Conservation (phyloP, 2,888 invertebrate genomes). For the Cephus runcator region DNA sequence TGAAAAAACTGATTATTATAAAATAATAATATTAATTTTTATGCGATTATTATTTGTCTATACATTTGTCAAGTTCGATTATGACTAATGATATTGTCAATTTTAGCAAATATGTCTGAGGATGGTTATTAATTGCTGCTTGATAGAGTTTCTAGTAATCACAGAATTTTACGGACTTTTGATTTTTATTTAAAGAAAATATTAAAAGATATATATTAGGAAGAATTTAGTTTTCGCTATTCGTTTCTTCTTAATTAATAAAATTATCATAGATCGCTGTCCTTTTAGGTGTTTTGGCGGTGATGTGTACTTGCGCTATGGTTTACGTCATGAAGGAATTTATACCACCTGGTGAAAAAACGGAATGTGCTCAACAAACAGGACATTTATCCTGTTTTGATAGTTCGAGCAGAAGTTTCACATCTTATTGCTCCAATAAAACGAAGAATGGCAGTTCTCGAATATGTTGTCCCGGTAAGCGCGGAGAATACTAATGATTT, state of each 20-base stretch:
- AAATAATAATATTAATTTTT: neutral
- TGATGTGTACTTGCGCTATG: slow-evolving; percentile 32
- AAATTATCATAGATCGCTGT: slow-evolving; percentile 25
- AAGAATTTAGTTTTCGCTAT: neutral
- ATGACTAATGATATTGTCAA: neutral
- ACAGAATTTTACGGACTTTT: neutral
- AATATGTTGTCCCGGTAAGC: slow-evolving; percentile 17
- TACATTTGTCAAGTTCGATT: neutral
- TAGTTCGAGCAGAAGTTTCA: slow-evolving; percentile 23
- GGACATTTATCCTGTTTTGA: slow-evolving; percentile 14
- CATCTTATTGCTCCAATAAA: slow-evolving; percentile 19
- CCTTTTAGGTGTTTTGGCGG: slow-evolving; percentile 28
- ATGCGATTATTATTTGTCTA: neutral
- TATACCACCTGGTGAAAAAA: slow-evolving; percentile 23
- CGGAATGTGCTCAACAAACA: slow-evolving; percentile 30
- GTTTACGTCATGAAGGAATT: slow-evolving; percentile 27
- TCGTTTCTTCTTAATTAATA: neutral
- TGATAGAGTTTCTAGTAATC: neutral
- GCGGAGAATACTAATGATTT: neutral
- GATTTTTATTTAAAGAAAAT: neutral
- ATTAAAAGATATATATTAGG: neutral
- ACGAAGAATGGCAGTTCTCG: slow-evolving; percentile 16
- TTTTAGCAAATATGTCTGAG: neutral
- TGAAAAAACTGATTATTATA: neutral
- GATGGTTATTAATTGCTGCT: neutral